Evolutionary conservation across 2,797 vertebrate species (phyloP).

Genomic region (Scyliorhinus canicula): DNA sequence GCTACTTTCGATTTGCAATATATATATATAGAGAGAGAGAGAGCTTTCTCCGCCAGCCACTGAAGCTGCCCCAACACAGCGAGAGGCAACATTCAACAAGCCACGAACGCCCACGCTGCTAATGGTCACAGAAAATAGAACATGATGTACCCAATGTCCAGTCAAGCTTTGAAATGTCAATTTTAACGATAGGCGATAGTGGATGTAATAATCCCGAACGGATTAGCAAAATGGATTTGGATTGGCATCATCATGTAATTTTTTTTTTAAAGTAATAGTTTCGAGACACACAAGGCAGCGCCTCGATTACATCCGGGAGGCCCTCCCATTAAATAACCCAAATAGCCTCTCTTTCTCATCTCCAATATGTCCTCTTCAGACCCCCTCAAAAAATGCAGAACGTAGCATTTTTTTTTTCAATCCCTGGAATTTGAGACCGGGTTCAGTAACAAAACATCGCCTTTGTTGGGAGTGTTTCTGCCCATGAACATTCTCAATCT

Average conservation of each 20-base stretch:
- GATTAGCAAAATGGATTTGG: not conserved
- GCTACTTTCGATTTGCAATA: not conserved
- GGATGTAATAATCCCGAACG: not conserved
- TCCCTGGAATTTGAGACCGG: not conserved
- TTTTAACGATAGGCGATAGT: not conserved
- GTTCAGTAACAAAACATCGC: not conserved
- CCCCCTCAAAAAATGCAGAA: not conserved
- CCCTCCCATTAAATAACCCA: not conserved
- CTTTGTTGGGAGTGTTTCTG: not conserved
- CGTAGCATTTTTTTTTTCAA: too few relatives aligned
- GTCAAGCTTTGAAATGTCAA: not conserved
- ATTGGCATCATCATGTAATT: not conserved
- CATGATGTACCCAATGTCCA: not conserved
- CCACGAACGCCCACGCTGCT: constrained; percentile 20
- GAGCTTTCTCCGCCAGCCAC: not conserved
- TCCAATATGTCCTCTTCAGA: not conserved
- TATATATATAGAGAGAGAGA: not conserved
- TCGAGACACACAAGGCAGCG: not conserved
- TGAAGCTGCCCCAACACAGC: constrained; percentile 1
- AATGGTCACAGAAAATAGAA: not conserved
- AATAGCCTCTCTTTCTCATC: not conserved
- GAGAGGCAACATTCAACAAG: constrained; percentile 3
- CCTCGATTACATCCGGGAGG: constrained; percentile 23
- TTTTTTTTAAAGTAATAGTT: not conserved
- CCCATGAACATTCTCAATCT: too few relatives aligned